Evolutionary conservation across 2,888 invertebrate genomes (phyloP), one percentile per base, ranked within the genome.

Genomic region (Synergus itoensis): DNA sequence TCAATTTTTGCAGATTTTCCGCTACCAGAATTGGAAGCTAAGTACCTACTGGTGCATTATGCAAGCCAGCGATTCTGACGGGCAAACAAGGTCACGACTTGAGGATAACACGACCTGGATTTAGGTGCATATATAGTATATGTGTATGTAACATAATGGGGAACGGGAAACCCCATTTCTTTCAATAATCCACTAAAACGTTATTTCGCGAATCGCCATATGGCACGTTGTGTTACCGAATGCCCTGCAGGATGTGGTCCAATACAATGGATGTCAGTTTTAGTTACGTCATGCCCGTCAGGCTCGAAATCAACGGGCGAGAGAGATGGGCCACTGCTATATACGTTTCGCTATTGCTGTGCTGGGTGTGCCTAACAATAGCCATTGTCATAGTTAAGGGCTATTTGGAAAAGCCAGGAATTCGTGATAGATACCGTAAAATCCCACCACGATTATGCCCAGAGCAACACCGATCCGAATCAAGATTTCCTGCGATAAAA

Each of bases 191-290:
- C 81, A 86, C 83, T 85, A 83, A 85, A 86, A 84, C 78, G 82
- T 76, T 79, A 73, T 77, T 80, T 76, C 78, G 80, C 82, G 77
- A 78, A 48, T 65, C 77, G 82, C 84, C 85, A 85, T 86, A 84
- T 85, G 85, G 77, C 69, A 78, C 69, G 45, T 73, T 45, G 73
- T 63, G 78, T 62, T 65, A 21, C 40, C 28, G 14, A 78, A 80
- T 79, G 78, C 79, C 60, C 81, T 80, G 48, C 79, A 79, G 77
- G 80, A 77, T 60, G 67, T 78, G 78, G 82, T 63, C 79, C 81
- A 84, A 85, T 85, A 90, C 90, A 90, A 90, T 90, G 88, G 89
- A 89, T 86, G 90, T 90, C 90, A 88, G 89, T 88, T 89, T 89
- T 88, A 86, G 88, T 90, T 90, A 89, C 88, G 88, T 89, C 88